Percentiles rank a stretch among this genome's conserved stretches.
These are phyloP conservation scores for Psylliodes chrysocephalus DNA, from an alignment of 2,888 invertebrate species.

Conservation along the genomic window DNA sequence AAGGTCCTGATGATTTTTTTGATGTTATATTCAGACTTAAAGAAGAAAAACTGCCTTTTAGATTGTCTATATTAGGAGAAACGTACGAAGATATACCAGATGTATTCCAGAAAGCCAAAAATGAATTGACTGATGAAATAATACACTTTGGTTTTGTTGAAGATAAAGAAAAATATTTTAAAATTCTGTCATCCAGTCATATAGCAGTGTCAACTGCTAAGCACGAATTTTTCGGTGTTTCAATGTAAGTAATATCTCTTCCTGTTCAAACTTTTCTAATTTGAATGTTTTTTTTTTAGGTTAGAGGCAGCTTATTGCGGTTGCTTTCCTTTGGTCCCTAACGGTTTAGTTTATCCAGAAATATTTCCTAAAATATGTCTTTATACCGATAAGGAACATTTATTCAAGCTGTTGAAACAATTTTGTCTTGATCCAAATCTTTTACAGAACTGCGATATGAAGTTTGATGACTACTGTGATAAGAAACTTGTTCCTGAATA, in stretches of 20 bases:
- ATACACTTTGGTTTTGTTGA: constrained; percentile 71
- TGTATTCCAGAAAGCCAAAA: constrained; percentile 69
- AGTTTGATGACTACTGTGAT: constrained; percentile 59
- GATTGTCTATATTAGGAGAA: constrained; percentile 73
- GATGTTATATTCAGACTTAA: constrained; percentile 66
- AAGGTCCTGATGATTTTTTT: constrained; percentile 75
- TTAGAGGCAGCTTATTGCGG: constrained; percentile 76
- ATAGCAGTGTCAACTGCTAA: constrained; percentile 78
- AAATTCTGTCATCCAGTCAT: constrained; percentile 68
- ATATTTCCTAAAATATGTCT: constrained; percentile 73
- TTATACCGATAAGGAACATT: constrained; percentile 69
- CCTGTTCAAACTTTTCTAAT: not conserved
- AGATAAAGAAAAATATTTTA: constrained; percentile 69
- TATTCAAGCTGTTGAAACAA: constrained; percentile 67
- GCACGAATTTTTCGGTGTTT: constrained; percentile 82
- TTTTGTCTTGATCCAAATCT: constrained; percentile 66
- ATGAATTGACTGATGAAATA: constrained; percentile 65
- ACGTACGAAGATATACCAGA: constrained; percentile 70
- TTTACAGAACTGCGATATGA: constrained; percentile 61
- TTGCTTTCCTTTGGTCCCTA: constrained; percentile 78
- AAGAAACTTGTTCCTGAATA: constrained; percentile 45
- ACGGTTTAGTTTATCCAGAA: constrained; percentile 77
- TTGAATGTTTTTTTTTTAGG: constrained; percentile 63
- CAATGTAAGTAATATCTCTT: constrained; percentile 72
- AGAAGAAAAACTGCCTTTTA: constrained; percentile 68